Percentiles rank a stretch among this genome's conserved stretches.
Evolutionary conservation across 1,140 invertebrate genomes (phyloP).

Genomic region (roundworm (Caenorhabditis elegans)): DNA sequence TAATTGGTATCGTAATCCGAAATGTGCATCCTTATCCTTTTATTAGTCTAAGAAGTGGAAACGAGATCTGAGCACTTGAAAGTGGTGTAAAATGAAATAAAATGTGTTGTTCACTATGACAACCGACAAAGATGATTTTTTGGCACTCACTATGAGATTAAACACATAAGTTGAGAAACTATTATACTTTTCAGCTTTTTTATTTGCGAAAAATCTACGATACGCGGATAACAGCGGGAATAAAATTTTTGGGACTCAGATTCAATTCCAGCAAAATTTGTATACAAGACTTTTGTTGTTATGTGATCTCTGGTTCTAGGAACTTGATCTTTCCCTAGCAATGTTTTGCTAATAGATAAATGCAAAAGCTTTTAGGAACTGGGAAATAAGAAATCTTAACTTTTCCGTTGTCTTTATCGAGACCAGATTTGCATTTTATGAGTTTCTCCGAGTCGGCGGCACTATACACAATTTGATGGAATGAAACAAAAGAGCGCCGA

Average conservation of each 20-base stretch:
- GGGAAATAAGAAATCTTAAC: neutral
- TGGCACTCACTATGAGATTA: neutral
- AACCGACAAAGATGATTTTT: neutral
- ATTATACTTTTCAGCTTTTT: too few species aligned
- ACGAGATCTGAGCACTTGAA: too few species aligned
- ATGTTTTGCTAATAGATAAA: too few species aligned
- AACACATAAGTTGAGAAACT: too few species aligned
- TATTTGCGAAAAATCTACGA: too few species aligned
- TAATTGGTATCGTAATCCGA: conserved; percentile 30
- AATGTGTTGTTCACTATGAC: neutral
- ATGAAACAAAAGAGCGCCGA: conserved; percentile 25
- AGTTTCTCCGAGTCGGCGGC: neutral
- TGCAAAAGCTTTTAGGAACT: neutral
- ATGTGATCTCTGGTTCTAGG: too few species aligned
- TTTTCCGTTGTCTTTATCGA: neutral
- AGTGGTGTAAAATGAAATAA: neutral
- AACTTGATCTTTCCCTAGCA: too few species aligned
- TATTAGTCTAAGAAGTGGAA: neutral
- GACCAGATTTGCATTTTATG: conserved; percentile 23
- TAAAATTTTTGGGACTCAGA: too few species aligned
- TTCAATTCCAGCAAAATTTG: too few species aligned
- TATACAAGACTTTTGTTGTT: too few species aligned
- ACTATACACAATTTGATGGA: conserved; percentile 34
- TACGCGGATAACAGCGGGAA: too few species aligned
- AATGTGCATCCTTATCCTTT: neutral